Conservation (phyloP, 2,797 vertebrate genomes). For the Sarcoramphus papa region DNA sequence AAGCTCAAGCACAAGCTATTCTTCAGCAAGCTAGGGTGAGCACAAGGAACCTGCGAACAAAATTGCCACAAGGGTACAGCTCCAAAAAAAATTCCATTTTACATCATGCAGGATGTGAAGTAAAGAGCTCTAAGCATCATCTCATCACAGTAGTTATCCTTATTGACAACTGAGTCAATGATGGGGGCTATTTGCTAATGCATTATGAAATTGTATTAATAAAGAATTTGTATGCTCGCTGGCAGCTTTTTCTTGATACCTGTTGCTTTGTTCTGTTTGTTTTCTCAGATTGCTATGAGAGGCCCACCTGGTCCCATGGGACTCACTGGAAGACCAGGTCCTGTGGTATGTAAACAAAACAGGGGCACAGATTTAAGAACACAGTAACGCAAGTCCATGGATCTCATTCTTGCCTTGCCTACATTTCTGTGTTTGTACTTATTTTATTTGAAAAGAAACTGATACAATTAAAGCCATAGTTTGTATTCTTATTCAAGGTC, state of each 20-base stretch:
- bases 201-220: background rate
- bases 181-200: background rate
- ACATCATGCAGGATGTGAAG: background rate
- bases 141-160: background rate
- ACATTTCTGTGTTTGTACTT: background rate
- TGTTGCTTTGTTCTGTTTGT: background rate
- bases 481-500: background rate
- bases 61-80: background rate
- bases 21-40: slow-evolving; percentile 97
- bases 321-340: slow-evolving; percentile 95
- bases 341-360: slow-evolving; percentile 86
- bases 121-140: background rate
- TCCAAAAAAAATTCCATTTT: background rate
- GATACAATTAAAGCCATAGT: background rate
- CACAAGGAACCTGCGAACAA: background rate
- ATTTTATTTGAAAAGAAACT: background rate
- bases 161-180: background rate
- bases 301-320: slow-evolving; percentile 96
- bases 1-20: slow-evolving; percentile 98
- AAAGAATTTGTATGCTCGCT: background rate
- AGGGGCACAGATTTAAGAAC: background rate
- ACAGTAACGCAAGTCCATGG: background rate
- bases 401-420: background rate
- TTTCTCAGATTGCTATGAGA: slow-evolving; percentile 90
- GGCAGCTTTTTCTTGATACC: background rate